Evolutionary conservation across 2,113 vertebrate genomes (phyloP), one percentile per base, ranked within the genome.

Genomic region (Nesoenas mayeri): DNA sequence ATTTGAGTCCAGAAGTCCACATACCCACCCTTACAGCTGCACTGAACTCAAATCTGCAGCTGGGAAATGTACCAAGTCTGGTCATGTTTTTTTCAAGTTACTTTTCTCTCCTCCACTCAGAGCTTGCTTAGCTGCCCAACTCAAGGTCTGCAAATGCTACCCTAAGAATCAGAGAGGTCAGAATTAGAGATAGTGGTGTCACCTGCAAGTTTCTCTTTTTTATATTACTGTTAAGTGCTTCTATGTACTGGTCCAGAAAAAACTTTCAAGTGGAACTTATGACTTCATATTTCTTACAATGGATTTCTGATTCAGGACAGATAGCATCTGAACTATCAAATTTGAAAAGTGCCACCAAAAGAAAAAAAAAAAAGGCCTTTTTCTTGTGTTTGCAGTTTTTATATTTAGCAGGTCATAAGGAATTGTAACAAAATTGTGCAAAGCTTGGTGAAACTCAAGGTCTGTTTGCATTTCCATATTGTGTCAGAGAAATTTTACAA

Each of bases 381-480:
- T 88, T 77, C 16, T 89, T 6, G 25, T 44, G 20, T 75, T 86
- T 66, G 18, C 17, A 65, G 69, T 31, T 92, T 65, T 53, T 82
- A 21, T 47, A 34, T 73, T 73, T 71, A 92, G 13, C 21, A 62
- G 24, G 20, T 93, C 60, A 42, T 50, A 83, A 60, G 70, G 73
- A 78, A 44, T 31, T 73, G 4, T 40, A 64, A 5, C 67, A 47
- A 92, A 95, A 81, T 3, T 80, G n/a, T 58, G 57, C 50, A 54
- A 86, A 94, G 47, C 26, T 85, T 89, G 67, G 29, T 80, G 67
- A 56, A 93, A 78, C 65, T 73, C 34, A 20, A 31, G 8, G 66
- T 67, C 42, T 89, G 36, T 91, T 94, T 87, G 32, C 28, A 58
- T 91, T 93, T 96, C 79, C 29, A 93, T n/a, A 22, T 84, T 66